phyloP scores from a whole-genome alignment of 2,888 invertebrate genomes.

The Heliconius aoede region DNA sequence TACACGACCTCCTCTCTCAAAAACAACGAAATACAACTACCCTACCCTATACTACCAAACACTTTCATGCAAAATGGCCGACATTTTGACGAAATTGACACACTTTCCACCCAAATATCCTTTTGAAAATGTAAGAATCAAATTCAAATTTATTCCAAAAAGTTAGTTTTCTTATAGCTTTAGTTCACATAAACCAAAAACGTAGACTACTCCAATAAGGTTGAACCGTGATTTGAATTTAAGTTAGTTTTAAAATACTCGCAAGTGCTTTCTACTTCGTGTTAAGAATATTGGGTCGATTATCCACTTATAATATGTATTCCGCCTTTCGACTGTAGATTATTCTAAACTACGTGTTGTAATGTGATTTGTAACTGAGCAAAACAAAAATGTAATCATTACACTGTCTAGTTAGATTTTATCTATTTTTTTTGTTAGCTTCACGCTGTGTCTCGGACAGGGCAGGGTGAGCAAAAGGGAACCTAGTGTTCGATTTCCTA shows the following conservation, averaged over 20 bases:
- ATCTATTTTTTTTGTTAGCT: not conserved
- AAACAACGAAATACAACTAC: not conserved
- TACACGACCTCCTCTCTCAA: too few species aligned
- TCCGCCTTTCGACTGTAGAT: slow-evolving; percentile 22
- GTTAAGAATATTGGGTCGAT: slow-evolving; percentile 41
- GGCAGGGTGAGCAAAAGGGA: fast-evolving
- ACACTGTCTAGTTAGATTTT: too few species aligned
- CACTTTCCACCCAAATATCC: not conserved
- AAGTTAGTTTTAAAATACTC: slow-evolving; percentile 34
- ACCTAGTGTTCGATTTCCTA: not conserved
- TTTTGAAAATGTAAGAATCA: not conserved
- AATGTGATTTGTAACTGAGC: too few species aligned
- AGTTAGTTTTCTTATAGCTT: not conserved
- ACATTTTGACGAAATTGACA: not conserved
- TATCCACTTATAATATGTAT: slow-evolving; percentile 35
- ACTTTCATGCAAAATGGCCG: not conserved
- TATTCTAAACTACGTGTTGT: not conserved
- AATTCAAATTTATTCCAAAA: slow-evolving; percentile 14
- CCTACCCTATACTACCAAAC: not conserved
- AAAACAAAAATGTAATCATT: too few species aligned
- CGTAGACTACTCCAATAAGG: slow-evolving; percentile 16
- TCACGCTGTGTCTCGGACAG: not conserved
- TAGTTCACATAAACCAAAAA: slow-evolving; percentile 16
- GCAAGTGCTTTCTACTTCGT: slow-evolving; percentile 44
- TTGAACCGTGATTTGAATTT: slow-evolving; percentile 38